Evolutionary conservation across 2,797 vertebrate genomes (phyloP).

Genomic region (Catharus ustulatus): DNA sequence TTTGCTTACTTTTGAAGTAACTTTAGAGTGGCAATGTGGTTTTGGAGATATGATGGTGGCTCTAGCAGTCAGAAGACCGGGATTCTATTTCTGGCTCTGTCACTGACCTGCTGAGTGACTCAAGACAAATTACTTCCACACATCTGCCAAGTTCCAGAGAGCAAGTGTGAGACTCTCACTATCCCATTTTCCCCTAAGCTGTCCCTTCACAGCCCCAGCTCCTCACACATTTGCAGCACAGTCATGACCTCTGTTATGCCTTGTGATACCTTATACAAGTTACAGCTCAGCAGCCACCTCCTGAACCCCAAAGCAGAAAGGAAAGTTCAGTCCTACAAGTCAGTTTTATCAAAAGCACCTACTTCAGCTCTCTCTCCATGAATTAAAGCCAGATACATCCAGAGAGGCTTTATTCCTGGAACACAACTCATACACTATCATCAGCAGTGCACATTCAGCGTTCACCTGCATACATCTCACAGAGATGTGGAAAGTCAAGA

Average conservation of each 20-base stretch:
- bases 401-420: background rate
- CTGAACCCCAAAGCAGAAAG: background rate
- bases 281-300: background rate
- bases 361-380: background rate
- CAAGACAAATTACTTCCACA: background rate
- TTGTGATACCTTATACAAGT: background rate
- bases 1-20: background rate
- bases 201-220: background rate
- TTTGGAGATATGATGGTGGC: background rate
- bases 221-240: background rate
- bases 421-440: background rate
- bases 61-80: background rate
- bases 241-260: background rate
- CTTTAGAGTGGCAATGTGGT: background rate
- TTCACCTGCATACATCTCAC: background rate
- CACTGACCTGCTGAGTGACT: background rate
- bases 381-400: background rate
- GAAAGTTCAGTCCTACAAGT: background rate
- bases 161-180: fast-evolving
- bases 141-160: background rate
- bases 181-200: background rate
- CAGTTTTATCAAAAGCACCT: background rate
- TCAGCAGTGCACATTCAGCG: fast-evolving
- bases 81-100: slow-evolving; percentile 10
- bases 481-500: background rate